Conservation (phyloP, 1,140 invertebrate species). For the Aethina tumida region DNA sequence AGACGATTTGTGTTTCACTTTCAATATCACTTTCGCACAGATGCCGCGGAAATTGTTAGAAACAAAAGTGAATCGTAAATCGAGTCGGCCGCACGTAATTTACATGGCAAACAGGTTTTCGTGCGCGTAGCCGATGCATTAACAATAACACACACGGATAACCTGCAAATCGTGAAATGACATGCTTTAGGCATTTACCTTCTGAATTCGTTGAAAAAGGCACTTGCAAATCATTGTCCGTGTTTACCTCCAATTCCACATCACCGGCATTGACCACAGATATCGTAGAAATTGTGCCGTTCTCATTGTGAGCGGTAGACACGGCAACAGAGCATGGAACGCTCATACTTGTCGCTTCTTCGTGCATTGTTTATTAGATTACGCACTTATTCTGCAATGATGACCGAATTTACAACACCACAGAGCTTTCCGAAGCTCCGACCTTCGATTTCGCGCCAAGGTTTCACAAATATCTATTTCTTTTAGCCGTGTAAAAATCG, state of each 20-base stretch:
- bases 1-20: conserved; percentile 18
- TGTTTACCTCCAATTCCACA: conserved; percentile 30
- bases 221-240: conserved; percentile 33
- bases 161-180: conserved; percentile 23
- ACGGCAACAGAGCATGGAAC: conserved; percentile 39
- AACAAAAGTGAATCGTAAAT: conserved; percentile 27
- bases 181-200: conserved; percentile 22
- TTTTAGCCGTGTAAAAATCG: conserved; percentile 41
- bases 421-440: conserved; percentile 36
- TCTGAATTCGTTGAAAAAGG: conserved; percentile 33
- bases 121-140: conserved; percentile 5
- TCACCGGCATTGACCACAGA: conserved; percentile 25
- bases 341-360: conserved; percentile 38
- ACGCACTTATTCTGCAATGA: conserved; percentile 32
- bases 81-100: conserved; percentile 5
- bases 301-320: conserved; percentile 33
- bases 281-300: conserved; percentile 24
- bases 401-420: conserved; percentile 26
- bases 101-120: conserved; percentile 20
- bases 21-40: conserved; percentile 26
- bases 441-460: conserved; percentile 35
- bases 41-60: conserved; percentile 8
- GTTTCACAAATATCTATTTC: conserved; percentile 36
- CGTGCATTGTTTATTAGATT: conserved; percentile 37
- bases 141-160: conserved; percentile 13